These are phyloP conservation scores for Lumbricus terrestris DNA, from an alignment of 2,888 invertebrate genomes.

Conservation along the genomic window DNA sequence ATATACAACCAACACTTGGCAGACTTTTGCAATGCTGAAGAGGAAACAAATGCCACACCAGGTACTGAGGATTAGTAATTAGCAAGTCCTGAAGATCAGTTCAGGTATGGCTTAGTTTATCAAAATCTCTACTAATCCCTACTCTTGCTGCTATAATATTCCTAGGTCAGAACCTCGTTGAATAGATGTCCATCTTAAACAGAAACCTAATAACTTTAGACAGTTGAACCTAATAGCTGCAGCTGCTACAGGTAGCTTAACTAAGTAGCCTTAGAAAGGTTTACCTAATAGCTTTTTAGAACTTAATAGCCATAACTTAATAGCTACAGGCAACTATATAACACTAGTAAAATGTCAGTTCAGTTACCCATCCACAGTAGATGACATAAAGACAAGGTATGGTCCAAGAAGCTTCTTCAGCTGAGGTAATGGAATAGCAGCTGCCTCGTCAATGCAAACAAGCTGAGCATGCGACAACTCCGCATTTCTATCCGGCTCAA, in stretches of 20 bases:
- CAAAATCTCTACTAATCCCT: not conserved
- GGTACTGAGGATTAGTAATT: too few species aligned
- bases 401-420: slow-evolving; percentile 87
- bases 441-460: slow-evolving; percentile 95
- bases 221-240: too few species aligned
- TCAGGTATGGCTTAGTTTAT: not conserved
- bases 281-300: not conserved
- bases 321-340: not conserved
- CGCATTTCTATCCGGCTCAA: slow-evolving; percentile 85
- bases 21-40: too few species aligned
- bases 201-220: too few species aligned
- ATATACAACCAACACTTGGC: too few species aligned
- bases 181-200: not conserved
- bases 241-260: not conserved
- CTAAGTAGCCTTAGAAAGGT: not conserved
- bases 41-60: too few species aligned
- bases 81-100: not conserved
- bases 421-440: slow-evolving; percentile 91
- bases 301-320: too few species aligned
- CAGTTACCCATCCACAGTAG: slow-evolving; percentile 83
- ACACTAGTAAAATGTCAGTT: not conserved
- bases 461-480: slow-evolving; percentile 89
- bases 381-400: slow-evolving; percentile 89
- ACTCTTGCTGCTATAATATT: not conserved
- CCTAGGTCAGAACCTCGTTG: not conserved